Percentiles rank a stretch among this genome's conserved stretches.
phyloP scores from a whole-genome alignment of 2,888 invertebrate species.

The Lymantria dispar region DNA sequence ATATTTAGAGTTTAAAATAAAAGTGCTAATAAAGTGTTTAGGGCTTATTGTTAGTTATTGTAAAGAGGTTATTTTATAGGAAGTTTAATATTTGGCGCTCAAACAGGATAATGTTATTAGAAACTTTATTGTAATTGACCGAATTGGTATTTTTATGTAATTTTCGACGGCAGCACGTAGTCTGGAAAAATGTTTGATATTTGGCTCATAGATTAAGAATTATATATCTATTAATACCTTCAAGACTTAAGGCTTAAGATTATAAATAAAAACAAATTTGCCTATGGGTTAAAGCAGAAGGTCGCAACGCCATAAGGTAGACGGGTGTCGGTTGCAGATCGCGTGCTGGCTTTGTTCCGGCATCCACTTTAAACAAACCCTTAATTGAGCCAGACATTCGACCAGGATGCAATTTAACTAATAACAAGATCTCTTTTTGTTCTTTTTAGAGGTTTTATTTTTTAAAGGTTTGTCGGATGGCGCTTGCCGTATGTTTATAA shows the following conservation, averaged over 20 bases:
- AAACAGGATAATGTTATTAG: no score
- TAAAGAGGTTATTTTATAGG: no score
- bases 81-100: no score
- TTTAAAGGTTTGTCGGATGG: constrained; percentile 7
- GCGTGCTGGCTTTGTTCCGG: constrained; percentile 75
- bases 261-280: background rate
- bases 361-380: constrained; percentile 62
- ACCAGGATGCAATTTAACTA: constrained; percentile 63
- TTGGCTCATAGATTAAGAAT: no score
- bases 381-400: constrained; percentile 60
- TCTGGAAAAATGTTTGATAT: no score
- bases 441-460: constrained; percentile 27
- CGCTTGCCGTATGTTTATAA: constrained; percentile 52
- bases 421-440: constrained; percentile 45
- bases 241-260: background rate
- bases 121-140: no score
- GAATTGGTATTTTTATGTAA: no score
- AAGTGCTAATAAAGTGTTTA: no score
- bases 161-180: no score
- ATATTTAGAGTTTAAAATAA: no score
- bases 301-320: constrained; percentile 62
- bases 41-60: no score
- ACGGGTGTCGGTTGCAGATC: constrained; percentile 55
- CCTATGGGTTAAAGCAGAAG: constrained; percentile 16
- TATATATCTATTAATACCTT: no score